Evolutionary conservation across 2,797 vertebrate genomes (phyloP).

Genomic region (Muscicapa comitata): DNA sequence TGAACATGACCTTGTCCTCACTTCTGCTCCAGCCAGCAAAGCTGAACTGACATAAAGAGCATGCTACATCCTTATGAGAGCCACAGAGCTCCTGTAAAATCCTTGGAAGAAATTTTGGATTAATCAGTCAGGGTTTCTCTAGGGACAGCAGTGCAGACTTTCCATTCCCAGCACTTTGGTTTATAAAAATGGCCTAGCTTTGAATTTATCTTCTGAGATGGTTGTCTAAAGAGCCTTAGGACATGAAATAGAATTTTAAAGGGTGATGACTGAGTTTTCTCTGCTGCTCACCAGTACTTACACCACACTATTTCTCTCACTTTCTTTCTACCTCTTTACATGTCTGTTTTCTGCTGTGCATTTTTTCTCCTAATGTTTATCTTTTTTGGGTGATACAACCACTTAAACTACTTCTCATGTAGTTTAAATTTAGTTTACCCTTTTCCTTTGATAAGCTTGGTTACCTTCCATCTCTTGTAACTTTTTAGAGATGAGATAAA

Average conservation of each 20-base stretch:
- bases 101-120: neutral
- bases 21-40: constrained; percentile 6
- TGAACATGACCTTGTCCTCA: neutral
- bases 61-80: neutral
- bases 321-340: neutral
- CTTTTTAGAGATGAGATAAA: constrained; percentile 14
- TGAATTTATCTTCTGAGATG: neutral
- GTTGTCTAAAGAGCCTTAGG: neutral
- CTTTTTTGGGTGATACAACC: neutral
- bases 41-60: neutral
- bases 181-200: neutral
- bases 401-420: neutral
- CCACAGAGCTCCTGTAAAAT: neutral
- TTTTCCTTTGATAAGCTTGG: constrained; percentile 5
- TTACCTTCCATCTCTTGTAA: neutral
- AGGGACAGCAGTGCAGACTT: neutral
- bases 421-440: neutral
- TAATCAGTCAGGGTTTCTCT: neutral
- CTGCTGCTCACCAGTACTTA: neutral
- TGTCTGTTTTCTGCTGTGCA: neutral
- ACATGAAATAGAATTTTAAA: neutral
- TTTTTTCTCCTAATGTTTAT: neutral
- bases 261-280: neutral
- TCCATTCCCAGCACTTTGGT: neutral
- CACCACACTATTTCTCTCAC: neutral